Percentiles rank a stretch among this genome's conserved stretches.
phyloP scores from a whole-genome alignment of 2,888 invertebrate genomes.

The Catocala nupta region DNA sequence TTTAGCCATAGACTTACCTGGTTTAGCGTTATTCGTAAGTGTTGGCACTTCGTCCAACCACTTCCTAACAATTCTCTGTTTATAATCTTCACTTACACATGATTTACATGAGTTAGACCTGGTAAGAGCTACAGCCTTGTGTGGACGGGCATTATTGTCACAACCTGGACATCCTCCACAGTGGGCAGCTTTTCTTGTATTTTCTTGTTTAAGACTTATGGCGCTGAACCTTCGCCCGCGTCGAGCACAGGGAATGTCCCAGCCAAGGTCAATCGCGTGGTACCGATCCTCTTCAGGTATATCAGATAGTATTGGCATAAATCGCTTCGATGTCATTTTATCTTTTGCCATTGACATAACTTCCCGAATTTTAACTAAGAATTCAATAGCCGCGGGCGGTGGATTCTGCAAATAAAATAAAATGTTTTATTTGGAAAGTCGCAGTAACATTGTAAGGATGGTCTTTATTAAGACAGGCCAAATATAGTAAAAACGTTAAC shows the following conservation, averaged over 20 bases:
- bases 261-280: conserved; percentile 81
- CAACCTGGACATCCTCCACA: conserved; percentile 91
- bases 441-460: too few species aligned
- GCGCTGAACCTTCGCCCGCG: conserved; percentile 86
- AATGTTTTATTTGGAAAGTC: too few species aligned
- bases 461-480: too few species aligned
- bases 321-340: conserved; percentile 94
- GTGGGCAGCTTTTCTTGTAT: conserved; percentile 85
- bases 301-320: conserved; percentile 91
- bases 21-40: conserved; percentile 58
- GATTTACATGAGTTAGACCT: conserved; percentile 86
- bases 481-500: too few species aligned
- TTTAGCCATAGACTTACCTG: conserved; percentile 76
- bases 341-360: conserved; percentile 96
- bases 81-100: conserved; percentile 89
- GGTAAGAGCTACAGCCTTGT: conserved; percentile 67
- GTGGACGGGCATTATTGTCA: conserved; percentile 71
- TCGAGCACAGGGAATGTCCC: conserved; percentile 82
- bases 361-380: conserved; percentile 95
- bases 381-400: conserved; percentile 96
- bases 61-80: conserved; percentile 91
- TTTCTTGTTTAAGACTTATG: conserved; percentile 88
- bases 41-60: conserved; percentile 92
- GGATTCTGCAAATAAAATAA: conserved; percentile 89
- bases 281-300: conserved; percentile 93